Evolutionary conservation across 2,888 invertebrate species (phyloP), one percentile per base, ranked within the genome.

Genomic region (Pseudeuparius sepicola): DNA sequence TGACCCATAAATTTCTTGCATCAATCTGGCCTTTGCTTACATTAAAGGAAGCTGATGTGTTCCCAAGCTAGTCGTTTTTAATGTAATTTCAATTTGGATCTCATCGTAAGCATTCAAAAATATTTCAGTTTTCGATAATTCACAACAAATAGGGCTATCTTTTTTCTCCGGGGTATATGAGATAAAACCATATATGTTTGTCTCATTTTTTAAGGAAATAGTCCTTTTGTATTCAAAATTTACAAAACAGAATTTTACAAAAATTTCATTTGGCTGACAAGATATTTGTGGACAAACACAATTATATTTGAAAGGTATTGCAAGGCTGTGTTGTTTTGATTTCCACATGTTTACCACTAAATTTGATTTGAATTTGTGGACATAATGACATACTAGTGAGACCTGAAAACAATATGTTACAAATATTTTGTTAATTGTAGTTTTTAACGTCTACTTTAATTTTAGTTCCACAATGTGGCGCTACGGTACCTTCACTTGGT

Each of bases 281-380:
- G 52, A 50, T 4, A 78, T 57, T 4, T 55, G 44, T 0, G 78
- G 73, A 3, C 68, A 63, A 43, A 57, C 56, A 1, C 71, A 71
- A 25, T 63, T 57, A 48, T 66, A 73, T 12, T 50, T 60, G 4
- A 78, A 58, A 0, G 72, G 70, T 11, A 77, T 48, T 1, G 58
- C 51, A 25, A 72, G 59, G 1, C 70, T 66, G 16, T 71, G 66
- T 34, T 69, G 66, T 34, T 70, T 67, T 0, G 71, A 67, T 36
- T 71, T 69, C 55, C 73, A 72, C 51, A 76, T 59, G 37, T 69
- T 66, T 13, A 75, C 54, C 40, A 67, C 65, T 4, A 77, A 49
- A 2, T 54, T 57, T 1, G 67, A 67, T 30, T 62, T 57, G 45
- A 64, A 63, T 1, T 58, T 56, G 47, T 72, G 59, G n/a, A 61